phyloP scores from a whole-genome alignment of 2,888 invertebrate genomes.

The Oscheius sp. region DNA sequence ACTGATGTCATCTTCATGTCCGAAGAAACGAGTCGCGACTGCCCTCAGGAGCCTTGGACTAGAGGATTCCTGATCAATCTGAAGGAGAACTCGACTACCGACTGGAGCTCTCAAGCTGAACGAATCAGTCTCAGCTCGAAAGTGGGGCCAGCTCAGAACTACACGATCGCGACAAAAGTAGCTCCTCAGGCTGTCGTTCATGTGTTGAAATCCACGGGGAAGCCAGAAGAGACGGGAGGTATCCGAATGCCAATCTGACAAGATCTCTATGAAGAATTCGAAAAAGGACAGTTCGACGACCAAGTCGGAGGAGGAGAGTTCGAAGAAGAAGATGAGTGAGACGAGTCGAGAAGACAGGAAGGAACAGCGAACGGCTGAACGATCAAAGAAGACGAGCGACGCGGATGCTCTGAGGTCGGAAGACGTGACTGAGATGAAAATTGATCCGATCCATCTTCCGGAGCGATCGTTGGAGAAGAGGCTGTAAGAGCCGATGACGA shows the following conservation, averaged over 20 bases:
- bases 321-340: not conserved
- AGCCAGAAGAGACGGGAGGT: not conserved
- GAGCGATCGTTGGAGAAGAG: constrained; percentile 7
- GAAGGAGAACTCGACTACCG: not conserved
- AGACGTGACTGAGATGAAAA: not conserved
- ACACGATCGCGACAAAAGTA: not conserved
- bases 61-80: too few relatives aligned
- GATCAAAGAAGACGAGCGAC: constrained; percentile 1
- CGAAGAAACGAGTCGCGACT: too few relatives aligned
- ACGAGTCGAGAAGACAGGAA: not conserved
- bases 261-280: not conserved
- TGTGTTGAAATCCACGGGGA: not conserved
- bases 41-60: too few relatives aligned
- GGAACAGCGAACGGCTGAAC: not conserved
- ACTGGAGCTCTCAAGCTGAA: not conserved
- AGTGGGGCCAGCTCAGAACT: not conserved
- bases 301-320: constrained; percentile 6
- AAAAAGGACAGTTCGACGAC: not conserved
- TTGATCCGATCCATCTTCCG: not conserved
- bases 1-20: too few relatives aligned
- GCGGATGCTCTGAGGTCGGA: constrained; percentile 10
- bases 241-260: not conserved
- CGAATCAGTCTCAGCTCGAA: not conserved
- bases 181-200: not conserved
- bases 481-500: constrained; percentile 35